phyloP scores from a whole-genome alignment of 2,113 vertebrate species.

The Pongo abelii region DNA sequence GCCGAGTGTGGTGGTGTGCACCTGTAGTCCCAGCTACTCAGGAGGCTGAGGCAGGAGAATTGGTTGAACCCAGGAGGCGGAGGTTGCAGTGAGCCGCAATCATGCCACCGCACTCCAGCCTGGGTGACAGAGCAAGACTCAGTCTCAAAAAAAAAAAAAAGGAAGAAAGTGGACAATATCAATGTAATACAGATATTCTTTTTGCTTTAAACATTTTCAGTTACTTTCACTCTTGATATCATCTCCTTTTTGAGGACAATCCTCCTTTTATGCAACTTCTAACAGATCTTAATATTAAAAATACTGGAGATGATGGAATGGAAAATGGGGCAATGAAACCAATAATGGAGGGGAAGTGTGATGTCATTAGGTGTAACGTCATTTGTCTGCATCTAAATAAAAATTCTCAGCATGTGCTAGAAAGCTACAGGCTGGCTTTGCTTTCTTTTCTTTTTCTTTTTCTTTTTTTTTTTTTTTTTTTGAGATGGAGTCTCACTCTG shows the following conservation, averaged over 20 bases:
- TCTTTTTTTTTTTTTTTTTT: too few species aligned
- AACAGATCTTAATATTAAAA: background rate
- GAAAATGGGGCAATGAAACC: background rate
- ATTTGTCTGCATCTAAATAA: slow-evolving; percentile 15
- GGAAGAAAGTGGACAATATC: background rate
- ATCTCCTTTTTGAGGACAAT: background rate
- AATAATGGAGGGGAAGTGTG: background rate
- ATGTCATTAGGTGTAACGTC: background rate
- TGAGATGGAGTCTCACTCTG: too few species aligned
- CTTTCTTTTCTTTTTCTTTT: too few species aligned
- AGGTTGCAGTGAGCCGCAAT: too few species aligned
- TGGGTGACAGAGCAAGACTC: too few species aligned
- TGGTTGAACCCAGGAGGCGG: too few species aligned
- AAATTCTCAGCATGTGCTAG: background rate
- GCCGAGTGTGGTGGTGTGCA: too few species aligned
- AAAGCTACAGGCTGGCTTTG: background rate
- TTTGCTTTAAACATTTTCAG: background rate
- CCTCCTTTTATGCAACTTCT: background rate
- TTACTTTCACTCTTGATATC: background rate
- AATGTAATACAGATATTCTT: background rate
- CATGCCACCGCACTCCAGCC: too few species aligned
- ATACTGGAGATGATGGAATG: background rate
- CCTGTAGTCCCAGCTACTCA: too few species aligned
- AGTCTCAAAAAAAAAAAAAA: too few species aligned
- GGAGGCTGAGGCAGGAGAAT: too few species aligned